Conservation (phyloP, 2,113 vertebrate genomes). For the Eulacestoma nigropectus region DNA sequence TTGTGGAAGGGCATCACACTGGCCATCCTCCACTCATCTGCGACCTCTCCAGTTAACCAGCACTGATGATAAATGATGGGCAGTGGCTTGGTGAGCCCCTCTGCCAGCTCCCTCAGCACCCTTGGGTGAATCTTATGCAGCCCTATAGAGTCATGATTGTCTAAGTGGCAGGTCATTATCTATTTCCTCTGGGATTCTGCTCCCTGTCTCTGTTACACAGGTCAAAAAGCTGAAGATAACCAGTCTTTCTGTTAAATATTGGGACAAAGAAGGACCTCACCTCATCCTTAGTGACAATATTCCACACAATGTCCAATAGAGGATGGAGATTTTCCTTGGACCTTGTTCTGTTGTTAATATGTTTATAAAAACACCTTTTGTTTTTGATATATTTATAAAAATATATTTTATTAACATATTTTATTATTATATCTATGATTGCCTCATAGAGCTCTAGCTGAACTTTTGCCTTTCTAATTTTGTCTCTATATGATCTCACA, state of each 20-base stretch:
- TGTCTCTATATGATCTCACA: background rate
- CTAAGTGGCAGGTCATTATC: background rate
- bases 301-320: background rate
- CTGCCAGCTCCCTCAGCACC: background rate
- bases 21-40: background rate
- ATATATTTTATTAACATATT: background rate
- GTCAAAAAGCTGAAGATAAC: background rate
- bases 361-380: background rate
- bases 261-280: background rate
- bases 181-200: background rate
- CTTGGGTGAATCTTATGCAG: too few relatives aligned
- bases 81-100: background rate
- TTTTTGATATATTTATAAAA: background rate
- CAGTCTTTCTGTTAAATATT: background rate
- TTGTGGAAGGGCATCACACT: background rate
- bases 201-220: background rate
- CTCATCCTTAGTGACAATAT: background rate
- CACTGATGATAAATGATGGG: background rate
- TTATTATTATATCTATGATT: too few relatives aligned
- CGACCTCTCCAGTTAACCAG: background rate
- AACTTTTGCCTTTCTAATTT: background rate
- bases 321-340: background rate
- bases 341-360: background rate
- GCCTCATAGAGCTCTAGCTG: too few relatives aligned
- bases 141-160: too few relatives aligned